Base-by-base conservation (phyloP, 1,140 invertebrate species). In the Bombus superbus region DNA sequence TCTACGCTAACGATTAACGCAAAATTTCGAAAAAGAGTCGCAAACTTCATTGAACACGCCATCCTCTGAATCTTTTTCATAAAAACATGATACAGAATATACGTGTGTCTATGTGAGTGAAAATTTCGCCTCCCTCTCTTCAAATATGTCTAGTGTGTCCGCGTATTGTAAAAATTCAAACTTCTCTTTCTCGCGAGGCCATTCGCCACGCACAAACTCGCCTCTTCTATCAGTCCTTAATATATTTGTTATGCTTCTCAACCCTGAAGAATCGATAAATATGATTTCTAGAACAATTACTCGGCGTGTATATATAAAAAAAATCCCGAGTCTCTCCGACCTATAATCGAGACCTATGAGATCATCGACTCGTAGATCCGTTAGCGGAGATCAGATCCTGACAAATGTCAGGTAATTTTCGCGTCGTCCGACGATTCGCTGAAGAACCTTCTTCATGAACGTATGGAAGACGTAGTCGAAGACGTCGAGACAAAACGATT, bases 401-500 rank as follows among this genome's bases (percentile, higher is more conserved):
- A 89, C 35, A 64, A 66, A 38, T 62, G 82, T 90, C 83, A 84
- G 79, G 78, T 86, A 38, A 72, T 64, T 74, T 90, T 85, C 53
- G 68, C 32, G 32, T 81, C 83, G 86, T 81, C 81, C 64, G 78
- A 68, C 77, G 79, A 86, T n/a, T 89, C 88, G 71, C 86, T 86
- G 68, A 44, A 87, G 42, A 84, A 89, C 82, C 88, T 83, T 87
- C 86, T 93, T 95, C 93, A 95, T 89, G 94, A 95, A 88, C 94
- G 94, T 85, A 94, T 94, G 85, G 94, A 94, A 92, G 94, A 95
- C 88, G 93, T 92, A 72, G 91, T 91, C 69, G 93, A 94, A 2
- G 92, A 89, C 25, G 93, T 89, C 44, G 94, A 94, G 5, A 83
- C 90, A 69, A 89, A 94, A 32, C 95, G 93, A 90, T 95, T 95